Evolutionary conservation across 2,888 invertebrate species (phyloP), one percentile per base, ranked within the genome.

Genomic region (Abscondita cerata): DNA sequence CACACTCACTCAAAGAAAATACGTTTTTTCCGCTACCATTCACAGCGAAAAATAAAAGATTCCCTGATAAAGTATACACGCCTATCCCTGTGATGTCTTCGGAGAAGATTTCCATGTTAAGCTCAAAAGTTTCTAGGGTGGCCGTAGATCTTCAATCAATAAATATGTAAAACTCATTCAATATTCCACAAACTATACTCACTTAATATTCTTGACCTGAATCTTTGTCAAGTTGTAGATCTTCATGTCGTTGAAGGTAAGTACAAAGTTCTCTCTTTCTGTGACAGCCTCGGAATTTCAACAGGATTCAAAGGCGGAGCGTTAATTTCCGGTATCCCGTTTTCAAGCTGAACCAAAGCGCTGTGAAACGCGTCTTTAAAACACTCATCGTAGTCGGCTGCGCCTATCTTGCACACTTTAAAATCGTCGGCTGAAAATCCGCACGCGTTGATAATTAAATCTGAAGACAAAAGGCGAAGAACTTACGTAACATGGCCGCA

Each of bases 371-470:
- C 59, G 9, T 50, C 50, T 15, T 41, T 31, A 9, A 59, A 54
- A 41, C 59, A 59, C 20, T n/a, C 16, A n/a, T 34, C 50, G 1
- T 54, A 9, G n/a, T 59, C 25, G 0, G 59, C 50, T 9, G 33
- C 41, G 16, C 11, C 13, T 6, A 47, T 33, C 8, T 54, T 31
- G 13, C 59, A 59, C 9, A 54, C 44, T 31, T 53, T 40, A 31
- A 59, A 59, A 15, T 48, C 40, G 1, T 53, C 31, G 3, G 59
- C 59, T 59, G 9, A 34, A 59, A 59, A 15, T 25, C n/a, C n/a
- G n/a, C n/a, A n/a, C 25, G 25, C 6, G 4, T 25, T 47, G 19
- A 12, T 1, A 20, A 3, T 1, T 12, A 47, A 12, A 12, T 25
- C 15, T 33, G n/a, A 9, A 31, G 2, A 11, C 2, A 20, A 19